Evolutionary conservation across 2,888 invertebrate species (phyloP), one percentile per base, ranked within the genome.

Genomic region (Galeruca laticollis): DNA sequence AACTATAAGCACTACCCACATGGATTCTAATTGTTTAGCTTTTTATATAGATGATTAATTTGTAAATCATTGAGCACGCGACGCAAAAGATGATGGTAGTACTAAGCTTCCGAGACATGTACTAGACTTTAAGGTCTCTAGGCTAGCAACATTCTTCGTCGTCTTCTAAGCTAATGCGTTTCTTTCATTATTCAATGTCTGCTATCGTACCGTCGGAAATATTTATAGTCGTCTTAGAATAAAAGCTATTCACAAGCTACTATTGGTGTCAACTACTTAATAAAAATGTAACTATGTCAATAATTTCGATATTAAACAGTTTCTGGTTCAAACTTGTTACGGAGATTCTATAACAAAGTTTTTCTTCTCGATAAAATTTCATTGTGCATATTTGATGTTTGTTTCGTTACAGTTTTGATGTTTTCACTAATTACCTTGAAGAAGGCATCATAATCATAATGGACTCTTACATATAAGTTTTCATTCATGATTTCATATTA

Each of bases 71-170:
- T 0, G 18, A 47, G 47, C 47, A 47, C 47, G 47, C 47, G 47
- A 47, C 47, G 15, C 47, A 18, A 15, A 18, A 18, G n/a, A 47
- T 47, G 47, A 18, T 47, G 47, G 47, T 47, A 47, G 47, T 18
- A 47, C 47, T 4, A 15, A 47, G 47, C 47, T 18, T 47, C 47
- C 47, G 15, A 47, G 47, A 47, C 47, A 8, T 15, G 6, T 15
- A 47, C 47, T 47, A 47, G 47, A 47, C 47, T 18, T 47, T 37
- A 10, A 47, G 47, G 47, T 47, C 47, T 47, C 47, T 47, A 47
- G 47, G 47, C 47, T 47, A 47, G 47, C 47, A 47, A 10, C 47
- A 47, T 47, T 47, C 47, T 47, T 15, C 47, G 9, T 9, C 47
- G 18, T 18, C 15, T 18, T 15, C 15, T 9, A 26, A 26, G 26